Percentiles rank a stretch among this genome's conserved stretches.
These are phyloP conservation scores for Halichoerus grypus DNA, from an alignment of 2,113 vertebrate genomes.

Conservation along the genomic window DNA sequence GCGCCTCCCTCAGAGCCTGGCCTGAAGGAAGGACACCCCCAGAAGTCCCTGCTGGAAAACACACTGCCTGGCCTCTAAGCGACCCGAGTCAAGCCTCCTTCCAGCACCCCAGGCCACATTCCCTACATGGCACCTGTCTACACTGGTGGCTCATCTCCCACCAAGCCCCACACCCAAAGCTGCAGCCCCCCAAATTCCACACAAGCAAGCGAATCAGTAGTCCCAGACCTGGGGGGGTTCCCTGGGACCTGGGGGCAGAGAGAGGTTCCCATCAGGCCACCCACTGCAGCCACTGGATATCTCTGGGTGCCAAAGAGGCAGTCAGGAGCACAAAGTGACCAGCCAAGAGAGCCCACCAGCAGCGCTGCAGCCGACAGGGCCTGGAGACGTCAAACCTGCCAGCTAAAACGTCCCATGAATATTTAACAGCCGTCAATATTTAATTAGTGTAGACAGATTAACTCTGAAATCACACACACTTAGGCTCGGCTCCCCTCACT, in stretches of 20 bases:
- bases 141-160: neutral
- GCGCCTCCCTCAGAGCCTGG: neutral
- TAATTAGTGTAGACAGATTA: slow-evolving; percentile 83
- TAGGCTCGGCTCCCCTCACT: slow-evolving; percentile 10
- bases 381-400: slow-evolving; percentile 61
- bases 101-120: neutral
- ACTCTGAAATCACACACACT: slow-evolving; percentile 73
- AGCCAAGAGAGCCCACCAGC: neutral
- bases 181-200: neutral
- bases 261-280: neutral
- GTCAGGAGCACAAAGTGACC: neutral
- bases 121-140: neutral
- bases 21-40: neutral
- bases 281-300: neutral
- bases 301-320: accelerated
- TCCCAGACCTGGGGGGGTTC: too few species aligned
- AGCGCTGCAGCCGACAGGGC: neutral
- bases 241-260: neutral
- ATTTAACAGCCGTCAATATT: slow-evolving; percentile 83
- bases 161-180: neutral
- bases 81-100: neutral
- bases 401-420: slow-evolving; percentile 74
- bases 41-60: neutral
- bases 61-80: neutral
- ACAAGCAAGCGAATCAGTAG: accelerated